Base-by-base conservation (phyloP, 2,113 vertebrate species). In the Bucco capensis region DNA sequence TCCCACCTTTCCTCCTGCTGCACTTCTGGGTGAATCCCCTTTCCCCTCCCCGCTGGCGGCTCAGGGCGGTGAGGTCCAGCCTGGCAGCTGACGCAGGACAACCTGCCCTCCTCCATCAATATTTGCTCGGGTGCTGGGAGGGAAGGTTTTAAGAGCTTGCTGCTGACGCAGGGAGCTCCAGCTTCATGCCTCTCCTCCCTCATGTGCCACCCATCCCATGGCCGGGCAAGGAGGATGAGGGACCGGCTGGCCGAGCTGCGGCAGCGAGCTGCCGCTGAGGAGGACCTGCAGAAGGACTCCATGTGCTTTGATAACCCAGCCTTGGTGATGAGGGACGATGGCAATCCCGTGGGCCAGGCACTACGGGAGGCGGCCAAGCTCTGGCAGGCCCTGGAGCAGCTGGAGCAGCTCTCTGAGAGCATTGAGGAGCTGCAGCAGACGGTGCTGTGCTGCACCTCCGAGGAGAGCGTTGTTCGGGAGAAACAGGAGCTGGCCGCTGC, bases 161-260 rank as follows among this genome's bases (percentile, higher is more conserved):
- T 8, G 54, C 58, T 93, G 95, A 94, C 73, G 73, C 86, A 86
- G 89, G 75, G 6, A 76, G 60, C 88, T 33, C 13, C 14, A 13
- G 38, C 64, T 58, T 88, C 87, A 4, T 18, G 3, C 21, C 38
- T 70, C 31, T 60, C 58, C 31, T 53, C 37, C 28, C 49, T 6
- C 24, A 65, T 84, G 89, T 53, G 44, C 42, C 14, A 6, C 30
- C 22, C 10, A 19, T n/a, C 54, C 44, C 75, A 3, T 47, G 21
- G 74, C 82, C 57, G 86, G 71, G 60, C n/a, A n/a, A n/a, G n/a
- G n/a, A n/a, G n/a, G n/a, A 97, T 97, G 97, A 96, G 93, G 96
- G 97, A 97, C 92, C 83, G 97, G 16, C 91, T 97, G 82, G 96
- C 96, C 3, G 97, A 97, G 83, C 86, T 97, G 67, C 94, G 18